Conservation (phyloP, 1,140 invertebrate species). For the Nomia melanderi region DNA sequence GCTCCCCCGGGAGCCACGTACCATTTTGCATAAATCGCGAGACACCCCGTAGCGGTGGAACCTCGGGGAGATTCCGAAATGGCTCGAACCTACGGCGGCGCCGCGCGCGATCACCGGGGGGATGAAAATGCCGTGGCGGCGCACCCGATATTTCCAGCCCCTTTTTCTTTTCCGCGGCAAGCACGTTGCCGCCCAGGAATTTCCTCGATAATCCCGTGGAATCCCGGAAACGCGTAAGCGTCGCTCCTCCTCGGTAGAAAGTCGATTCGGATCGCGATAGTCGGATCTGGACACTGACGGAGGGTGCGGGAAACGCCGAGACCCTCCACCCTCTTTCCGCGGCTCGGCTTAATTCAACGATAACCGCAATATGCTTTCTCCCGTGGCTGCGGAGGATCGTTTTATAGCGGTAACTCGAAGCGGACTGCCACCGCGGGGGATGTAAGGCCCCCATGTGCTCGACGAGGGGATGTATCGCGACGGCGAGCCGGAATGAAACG, state of each 20-base stretch:
- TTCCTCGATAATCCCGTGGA: constrained; percentile 14
- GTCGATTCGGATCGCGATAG: neutral
- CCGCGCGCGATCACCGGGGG: constrained; percentile 53
- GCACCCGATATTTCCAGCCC: constrained; percentile 57
- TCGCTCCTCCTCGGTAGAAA: no score
- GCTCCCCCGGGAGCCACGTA: constrained; percentile 77
- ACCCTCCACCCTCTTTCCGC: constrained; percentile 21
- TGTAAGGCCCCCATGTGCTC: constrained; percentile 53
- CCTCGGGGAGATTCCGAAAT: constrained; percentile 71
- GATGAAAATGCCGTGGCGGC: constrained; percentile 49
- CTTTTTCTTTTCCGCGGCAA: constrained; percentile 11
- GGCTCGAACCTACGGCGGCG: constrained; percentile 65
- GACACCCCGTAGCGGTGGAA: constrained; percentile 73
- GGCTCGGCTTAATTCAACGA: constrained; percentile 62
- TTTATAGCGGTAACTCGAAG: constrained; percentile 76
- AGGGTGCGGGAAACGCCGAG: neutral
- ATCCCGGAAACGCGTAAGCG: constrained; percentile 9
- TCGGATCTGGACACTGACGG: neutral
- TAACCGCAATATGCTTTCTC: constrained; percentile 74
- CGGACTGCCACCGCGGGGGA: constrained; percentile 53
- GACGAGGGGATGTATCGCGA: constrained; percentile 35
- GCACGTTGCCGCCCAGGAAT: neutral
- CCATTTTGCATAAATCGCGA: constrained; percentile 81
- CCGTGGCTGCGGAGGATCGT: constrained; percentile 71
- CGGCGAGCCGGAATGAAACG: constrained; percentile 65